These are phyloP conservation scores for Semotilus atromaculatus DNA, from an alignment of 2,797 vertebrate genomes.

Conservation along the genomic window DNA sequence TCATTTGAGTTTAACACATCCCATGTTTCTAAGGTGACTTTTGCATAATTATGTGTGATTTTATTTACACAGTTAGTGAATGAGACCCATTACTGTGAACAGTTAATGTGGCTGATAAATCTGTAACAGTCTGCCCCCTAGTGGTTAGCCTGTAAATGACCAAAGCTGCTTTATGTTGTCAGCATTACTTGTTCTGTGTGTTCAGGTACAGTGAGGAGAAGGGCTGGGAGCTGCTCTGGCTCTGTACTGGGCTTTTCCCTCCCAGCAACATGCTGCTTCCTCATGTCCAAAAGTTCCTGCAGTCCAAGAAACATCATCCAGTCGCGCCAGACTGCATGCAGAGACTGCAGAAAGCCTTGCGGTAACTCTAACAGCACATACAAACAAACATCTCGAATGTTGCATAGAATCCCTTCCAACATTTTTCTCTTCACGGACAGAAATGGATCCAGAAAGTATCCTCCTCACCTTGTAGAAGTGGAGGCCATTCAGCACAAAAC, in stretches of 20 bases:
- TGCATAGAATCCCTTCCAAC: background rate
- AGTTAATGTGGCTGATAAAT: background rate
- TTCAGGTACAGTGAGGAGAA: conserved; percentile 95
- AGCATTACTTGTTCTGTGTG: conserved; percentile 3
- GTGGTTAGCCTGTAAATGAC: background rate
- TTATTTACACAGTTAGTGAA: background rate
- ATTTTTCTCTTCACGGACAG: conserved; percentile 68
- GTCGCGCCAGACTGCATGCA: conserved; percentile 93
- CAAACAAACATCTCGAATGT: no score
- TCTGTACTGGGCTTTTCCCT: conserved; percentile 93
- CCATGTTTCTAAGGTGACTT: background rate
- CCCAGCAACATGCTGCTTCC: conserved; percentile 92
- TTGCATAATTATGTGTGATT: background rate
- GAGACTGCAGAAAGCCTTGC: conserved; percentile 91
- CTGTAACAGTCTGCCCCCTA: conserved; percentile 19
- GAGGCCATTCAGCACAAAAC: conserved; percentile 99
- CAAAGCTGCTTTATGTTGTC: background rate
- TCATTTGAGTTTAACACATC: background rate
- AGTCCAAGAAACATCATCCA: conserved; percentile 89
- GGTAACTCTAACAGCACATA: conserved; percentile 76
- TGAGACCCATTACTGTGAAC: background rate
- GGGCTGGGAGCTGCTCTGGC: conserved; percentile 97
- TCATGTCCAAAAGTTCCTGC: conserved; percentile 93
- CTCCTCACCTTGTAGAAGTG: conserved; percentile 95
- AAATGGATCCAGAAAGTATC: conserved; percentile 95